Percentiles rank a stretch among this genome's conserved stretches.
phyloP scores from a whole-genome alignment of 2,888 invertebrate genomes.

The Perizoma affinitatum region DNA sequence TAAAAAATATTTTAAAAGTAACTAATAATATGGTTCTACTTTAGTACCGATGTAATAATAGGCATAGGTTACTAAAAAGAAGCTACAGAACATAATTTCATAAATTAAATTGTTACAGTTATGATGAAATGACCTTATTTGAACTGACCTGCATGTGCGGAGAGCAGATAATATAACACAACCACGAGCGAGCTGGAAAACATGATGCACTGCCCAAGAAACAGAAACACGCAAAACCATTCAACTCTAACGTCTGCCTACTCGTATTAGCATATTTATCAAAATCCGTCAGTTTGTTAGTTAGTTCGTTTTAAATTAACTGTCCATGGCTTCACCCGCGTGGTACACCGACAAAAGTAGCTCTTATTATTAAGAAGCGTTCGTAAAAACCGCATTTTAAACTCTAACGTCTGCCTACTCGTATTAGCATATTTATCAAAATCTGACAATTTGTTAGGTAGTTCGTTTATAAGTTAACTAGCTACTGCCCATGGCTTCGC shows the following conservation, averaged over 20 bases:
- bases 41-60: not conserved
- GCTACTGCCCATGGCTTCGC: not conserved
- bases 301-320: too few relatives aligned
- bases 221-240: not conserved
- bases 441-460: too few relatives aligned
- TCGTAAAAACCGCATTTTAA: too few relatives aligned
- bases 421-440: too few relatives aligned
- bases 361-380: too few relatives aligned
- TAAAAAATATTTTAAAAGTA: too few relatives aligned
- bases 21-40: too few relatives aligned
- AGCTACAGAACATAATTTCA: not conserved
- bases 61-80: not conserved
- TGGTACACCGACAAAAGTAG: too few relatives aligned
- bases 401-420: not conserved
- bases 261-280: too few relatives aligned
- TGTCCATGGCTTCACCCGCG: not conserved
- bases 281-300: too few relatives aligned
- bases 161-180: not conserved
- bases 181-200: not conserved
- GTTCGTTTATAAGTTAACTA: too few relatives aligned
- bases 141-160: not conserved
- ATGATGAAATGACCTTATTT: too few relatives aligned
- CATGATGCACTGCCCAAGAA: constrained; percentile 5
- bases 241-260: not conserved
- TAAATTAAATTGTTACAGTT: not conserved